phyloP scores from a whole-genome alignment of 2,888 invertebrate genomes.

The Ectemnius cavifrons region DNA sequence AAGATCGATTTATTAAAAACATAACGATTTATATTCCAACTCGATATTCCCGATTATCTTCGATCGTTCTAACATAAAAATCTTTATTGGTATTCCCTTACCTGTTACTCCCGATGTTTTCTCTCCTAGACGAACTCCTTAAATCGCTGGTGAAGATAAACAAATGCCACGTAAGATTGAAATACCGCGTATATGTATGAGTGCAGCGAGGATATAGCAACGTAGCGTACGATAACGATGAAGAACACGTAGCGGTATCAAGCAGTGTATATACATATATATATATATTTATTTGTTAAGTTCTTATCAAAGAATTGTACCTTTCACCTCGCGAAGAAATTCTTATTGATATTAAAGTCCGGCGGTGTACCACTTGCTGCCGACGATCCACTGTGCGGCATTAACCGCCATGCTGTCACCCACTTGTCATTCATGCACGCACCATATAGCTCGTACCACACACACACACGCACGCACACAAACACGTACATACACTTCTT shows the following conservation, averaged over 20 bases:
- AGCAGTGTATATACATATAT: constrained; percentile 1
- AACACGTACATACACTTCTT: too few relatives aligned
- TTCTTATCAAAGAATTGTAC: constrained; percentile 20
- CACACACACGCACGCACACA: neutral
- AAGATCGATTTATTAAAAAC: too few relatives aligned
- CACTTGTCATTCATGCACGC: constrained; percentile 6
- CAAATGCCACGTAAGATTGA: constrained; percentile 54
- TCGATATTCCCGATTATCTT: too few relatives aligned
- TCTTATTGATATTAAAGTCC: neutral
- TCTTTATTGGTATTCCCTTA: constrained; percentile 11
- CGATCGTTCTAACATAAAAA: too few relatives aligned
- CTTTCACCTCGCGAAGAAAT: constrained; percentile 3
- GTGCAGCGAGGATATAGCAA: constrained; percentile 14
- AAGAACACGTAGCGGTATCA: constrained; percentile 4
- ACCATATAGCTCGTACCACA: neutral
- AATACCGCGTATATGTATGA: constrained; percentile 33
- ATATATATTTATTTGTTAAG: neutral
- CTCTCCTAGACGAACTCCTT: neutral
- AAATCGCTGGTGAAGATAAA: constrained; percentile 32
- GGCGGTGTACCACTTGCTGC: neutral
- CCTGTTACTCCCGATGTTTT: neutral
- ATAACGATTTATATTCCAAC: too few relatives aligned
- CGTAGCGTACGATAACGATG: constrained; percentile 31
- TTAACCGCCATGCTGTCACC: constrained; percentile 22
- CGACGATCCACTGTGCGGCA: constrained; percentile 5